A percentile compares a stretch with the other conserved stretches of the same genome.
Evolutionary conservation across 53 echinoderm and acorn worm genomes (phyloP).

Genomic region (Holothuria leucospilota): DNA sequence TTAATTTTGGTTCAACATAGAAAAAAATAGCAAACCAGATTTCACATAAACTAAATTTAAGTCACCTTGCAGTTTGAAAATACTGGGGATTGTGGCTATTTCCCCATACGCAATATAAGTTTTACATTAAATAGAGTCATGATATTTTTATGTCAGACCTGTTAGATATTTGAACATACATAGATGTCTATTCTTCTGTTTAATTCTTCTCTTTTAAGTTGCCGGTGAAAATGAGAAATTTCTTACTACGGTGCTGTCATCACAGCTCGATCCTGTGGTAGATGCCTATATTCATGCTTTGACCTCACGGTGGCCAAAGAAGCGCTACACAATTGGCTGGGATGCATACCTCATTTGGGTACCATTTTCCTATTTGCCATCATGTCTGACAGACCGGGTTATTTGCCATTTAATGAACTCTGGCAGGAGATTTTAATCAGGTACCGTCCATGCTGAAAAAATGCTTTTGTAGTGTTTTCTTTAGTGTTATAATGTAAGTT

Average conservation of each 20-base stretch:
- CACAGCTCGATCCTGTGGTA: constrained; percentile 51
- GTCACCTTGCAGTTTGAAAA: no score
- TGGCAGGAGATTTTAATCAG: background rate
- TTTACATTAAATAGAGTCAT: background rate
- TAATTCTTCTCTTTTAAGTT: constrained; percentile 8
- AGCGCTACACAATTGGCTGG: constrained; percentile 65
- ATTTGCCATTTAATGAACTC: constrained; percentile 24
- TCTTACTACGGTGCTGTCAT: constrained; percentile 43
- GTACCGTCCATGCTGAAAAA: background rate
- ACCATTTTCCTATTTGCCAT: constrained; percentile 63
- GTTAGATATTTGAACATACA: no score
- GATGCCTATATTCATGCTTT: constrained; percentile 73
- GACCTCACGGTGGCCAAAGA: constrained; percentile 58
- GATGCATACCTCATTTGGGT: constrained; percentile 65
- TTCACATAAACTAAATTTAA: no score
- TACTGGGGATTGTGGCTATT: background rate
- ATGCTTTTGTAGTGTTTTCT: no score
- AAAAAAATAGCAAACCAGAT: no score
- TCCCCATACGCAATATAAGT: background rate
- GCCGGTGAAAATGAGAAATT: constrained; percentile 44
- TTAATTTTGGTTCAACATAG: no score
- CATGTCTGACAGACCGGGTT: constrained; percentile 39
- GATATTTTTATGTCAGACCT: background rate
- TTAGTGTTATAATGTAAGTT: no score
- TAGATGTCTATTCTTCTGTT: background rate